Conservation (phyloP, 2,888 invertebrate species). For the Geotrupes spiniger region DNA sequence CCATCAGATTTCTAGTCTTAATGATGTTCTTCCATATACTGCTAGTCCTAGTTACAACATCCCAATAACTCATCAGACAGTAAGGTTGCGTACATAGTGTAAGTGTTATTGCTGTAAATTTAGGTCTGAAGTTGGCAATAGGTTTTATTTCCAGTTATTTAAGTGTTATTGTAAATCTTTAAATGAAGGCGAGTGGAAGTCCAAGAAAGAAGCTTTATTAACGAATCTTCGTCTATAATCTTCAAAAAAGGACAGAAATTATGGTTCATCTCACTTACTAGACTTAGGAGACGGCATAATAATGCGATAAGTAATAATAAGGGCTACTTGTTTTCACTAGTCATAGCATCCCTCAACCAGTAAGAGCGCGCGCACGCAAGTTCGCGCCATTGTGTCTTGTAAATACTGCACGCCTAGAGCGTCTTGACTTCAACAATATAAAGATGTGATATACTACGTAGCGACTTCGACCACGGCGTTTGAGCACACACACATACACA, state of each 20-base stretch:
- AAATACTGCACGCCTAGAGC: conserved; percentile 5
- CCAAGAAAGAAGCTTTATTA: too few relatives aligned
- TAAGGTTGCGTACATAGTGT: too few relatives aligned
- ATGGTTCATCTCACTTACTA: conserved; percentile 43
- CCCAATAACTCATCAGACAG: too few relatives aligned
- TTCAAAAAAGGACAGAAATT: conserved; percentile 32
- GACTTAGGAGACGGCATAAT: conserved; percentile 35
- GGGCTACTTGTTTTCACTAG: conserved; percentile 38
- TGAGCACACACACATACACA: conserved; percentile 32
- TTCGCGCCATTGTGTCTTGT: conserved; percentile 18
- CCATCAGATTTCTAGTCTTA: too few relatives aligned
- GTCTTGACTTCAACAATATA: conserved; percentile 39
- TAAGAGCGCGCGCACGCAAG: conserved; percentile 15
- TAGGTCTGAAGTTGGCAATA: too few relatives aligned
- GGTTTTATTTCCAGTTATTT: too few relatives aligned
- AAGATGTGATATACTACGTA: conserved; percentile 45
- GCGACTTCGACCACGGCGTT: conserved; percentile 42
- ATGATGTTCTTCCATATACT: too few relatives aligned
- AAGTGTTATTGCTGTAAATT: too few relatives aligned
- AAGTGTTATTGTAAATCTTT: too few relatives aligned
- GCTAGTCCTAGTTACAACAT: too few relatives aligned
- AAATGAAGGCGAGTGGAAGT: too few relatives aligned
- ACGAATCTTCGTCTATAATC: too few relatives aligned
- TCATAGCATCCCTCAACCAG: conserved; percentile 23
- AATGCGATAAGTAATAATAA: conserved; percentile 34